Evolutionary conservation across 2,113 vertebrate species (phyloP), one percentile per base, ranked within the genome.

Genomic region (Baryphthengus martii): DNA sequence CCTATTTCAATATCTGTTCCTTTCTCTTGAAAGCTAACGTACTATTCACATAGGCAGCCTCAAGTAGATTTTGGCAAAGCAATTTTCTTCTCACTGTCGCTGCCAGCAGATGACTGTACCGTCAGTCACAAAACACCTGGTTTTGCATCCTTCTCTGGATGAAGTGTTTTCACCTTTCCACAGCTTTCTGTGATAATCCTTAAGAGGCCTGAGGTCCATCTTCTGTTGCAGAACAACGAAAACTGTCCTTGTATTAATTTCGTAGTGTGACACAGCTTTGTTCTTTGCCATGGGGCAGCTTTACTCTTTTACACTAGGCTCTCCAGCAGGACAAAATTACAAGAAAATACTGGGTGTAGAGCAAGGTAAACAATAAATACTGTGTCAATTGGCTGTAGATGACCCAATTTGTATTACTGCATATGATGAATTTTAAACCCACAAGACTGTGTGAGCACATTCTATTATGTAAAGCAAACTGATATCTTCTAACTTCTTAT

Each of bases 11-110:
- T 47, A 52, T 45, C 40, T 77, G 2, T 58, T 73, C 29, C 53
- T 62, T 76, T 70, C 78, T 88, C 35, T 37, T 24, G 10, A 73
- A 87, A 85, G 71, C 0, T 0, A 85, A 65, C 11, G 33, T 0
- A 0, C 33, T 79, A 20, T 61, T 93, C 62, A 73, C 31, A 39
- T 72, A 28, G 42, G 33, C 53, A 65, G 50, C 55, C 25, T 73
- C 31, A 82, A 91, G 26, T 73, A 58, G 42, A 45, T 59, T 91
- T 85, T 90, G 58, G 58, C 82, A 88, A 90, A 88, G 78, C 74
- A 63, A 73, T 91, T 96, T 93, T 76, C 85, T 44, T 85, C 74
- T 91, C 74, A n/a, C 67, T 85, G 89, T 92, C 62, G 40, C 56
- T 92, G 56, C 25, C 84, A 93, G 85, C 37, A 94, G 53, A 89